These are phyloP conservation scores for Nasonia vitripennis DNA, from an alignment of 1,140 invertebrate species.

Conservation along the genomic window DNA sequence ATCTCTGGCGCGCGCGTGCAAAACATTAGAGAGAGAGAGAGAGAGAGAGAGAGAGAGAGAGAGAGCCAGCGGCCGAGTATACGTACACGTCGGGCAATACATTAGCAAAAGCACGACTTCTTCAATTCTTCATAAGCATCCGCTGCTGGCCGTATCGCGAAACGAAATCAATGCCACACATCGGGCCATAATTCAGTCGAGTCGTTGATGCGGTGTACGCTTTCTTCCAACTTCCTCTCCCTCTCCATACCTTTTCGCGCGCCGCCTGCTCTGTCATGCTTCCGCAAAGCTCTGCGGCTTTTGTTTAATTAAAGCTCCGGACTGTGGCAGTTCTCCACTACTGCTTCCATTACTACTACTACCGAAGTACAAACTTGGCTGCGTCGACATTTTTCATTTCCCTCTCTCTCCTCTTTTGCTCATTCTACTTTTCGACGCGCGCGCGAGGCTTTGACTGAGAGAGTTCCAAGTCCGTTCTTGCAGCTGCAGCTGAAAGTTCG, in stretches of 20 bases:
- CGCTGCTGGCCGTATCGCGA: neutral
- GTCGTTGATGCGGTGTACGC: neutral
- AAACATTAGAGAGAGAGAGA: neutral
- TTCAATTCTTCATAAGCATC: slow-evolving; percentile 1
- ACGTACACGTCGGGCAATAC: neutral
- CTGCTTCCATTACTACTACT: too few species aligned
- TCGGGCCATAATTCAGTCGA: neutral
- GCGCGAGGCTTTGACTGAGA: neutral
- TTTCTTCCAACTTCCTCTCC: neutral
- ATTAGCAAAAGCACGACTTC: neutral
- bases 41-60: neutral
- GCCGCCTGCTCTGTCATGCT: neutral
- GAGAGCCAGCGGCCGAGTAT: neutral
- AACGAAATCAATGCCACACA: neutral
- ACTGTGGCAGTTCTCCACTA: neutral
- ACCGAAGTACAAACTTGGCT: neutral
- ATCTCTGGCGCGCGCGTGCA: neutral
- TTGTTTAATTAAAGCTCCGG: slow-evolving; percentile 11
- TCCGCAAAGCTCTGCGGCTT: neutral
- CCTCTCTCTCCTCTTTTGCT: neutral
- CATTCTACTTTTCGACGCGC: neutral
- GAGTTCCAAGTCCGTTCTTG: neutral
- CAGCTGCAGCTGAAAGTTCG: neutral
- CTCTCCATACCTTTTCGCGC: too few species aligned
- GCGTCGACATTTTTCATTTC: neutral